Conservation (phyloP, 2,888 invertebrate genomes). For the Clistopyga incitator region DNA sequence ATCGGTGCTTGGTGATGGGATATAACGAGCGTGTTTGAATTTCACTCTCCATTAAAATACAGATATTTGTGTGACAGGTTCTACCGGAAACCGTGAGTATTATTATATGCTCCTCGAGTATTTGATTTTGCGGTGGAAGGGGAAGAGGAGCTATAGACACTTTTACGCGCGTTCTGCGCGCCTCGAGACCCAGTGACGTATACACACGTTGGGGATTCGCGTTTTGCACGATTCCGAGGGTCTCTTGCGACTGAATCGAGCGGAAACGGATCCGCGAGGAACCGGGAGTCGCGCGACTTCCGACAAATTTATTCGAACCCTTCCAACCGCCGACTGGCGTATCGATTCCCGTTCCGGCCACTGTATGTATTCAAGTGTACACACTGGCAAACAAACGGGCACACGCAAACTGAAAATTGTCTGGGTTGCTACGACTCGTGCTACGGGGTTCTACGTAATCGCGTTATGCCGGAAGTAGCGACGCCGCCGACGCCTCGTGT, state of each 20-base stretch:
- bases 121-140: constrained; percentile 10
- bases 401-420: constrained; percentile 45
- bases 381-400: constrained; percentile 18
- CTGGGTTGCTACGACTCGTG: constrained; percentile 33
- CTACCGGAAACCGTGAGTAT: background rate
- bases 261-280: constrained; percentile 70
- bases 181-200: constrained; percentile 10
- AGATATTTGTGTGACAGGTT: background rate
- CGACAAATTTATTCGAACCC: constrained; percentile 81
- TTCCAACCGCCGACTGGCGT: constrained; percentile 69
- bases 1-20: background rate
- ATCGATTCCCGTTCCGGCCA: constrained; percentile 76
- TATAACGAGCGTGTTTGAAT: background rate
- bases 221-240: constrained; percentile 52
- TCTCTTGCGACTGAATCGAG: constrained; percentile 68
- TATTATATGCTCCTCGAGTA: constrained; percentile 29
- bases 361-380: constrained; percentile 48
- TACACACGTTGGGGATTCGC: constrained; percentile 44
- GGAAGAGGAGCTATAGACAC: constrained; percentile 8
- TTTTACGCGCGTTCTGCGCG: constrained; percentile 18
- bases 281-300: constrained; percentile 73
- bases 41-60: background rate
- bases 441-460: constrained; percentile 76
- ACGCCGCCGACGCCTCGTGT: constrained; percentile 70
- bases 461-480: constrained; percentile 77